Conservation (phyloP, 2,888 invertebrate genomes). For the Acleris sparsana region DNA sequence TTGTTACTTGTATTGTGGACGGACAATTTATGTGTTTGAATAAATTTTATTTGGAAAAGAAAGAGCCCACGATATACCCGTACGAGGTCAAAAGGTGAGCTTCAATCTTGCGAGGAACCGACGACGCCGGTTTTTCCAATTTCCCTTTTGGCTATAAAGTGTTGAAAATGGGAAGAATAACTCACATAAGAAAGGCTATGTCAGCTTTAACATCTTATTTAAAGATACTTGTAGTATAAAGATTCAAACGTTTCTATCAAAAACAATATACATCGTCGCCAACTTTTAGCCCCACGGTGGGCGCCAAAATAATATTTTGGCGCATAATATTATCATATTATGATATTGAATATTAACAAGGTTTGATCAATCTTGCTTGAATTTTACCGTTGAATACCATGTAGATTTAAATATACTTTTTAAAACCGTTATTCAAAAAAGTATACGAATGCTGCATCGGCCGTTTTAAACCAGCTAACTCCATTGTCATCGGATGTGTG, state of each 20-base stretch:
- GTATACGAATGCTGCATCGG: not conserved
- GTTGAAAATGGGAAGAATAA: too few species aligned
- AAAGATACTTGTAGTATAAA: too few species aligned
- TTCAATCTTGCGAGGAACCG: slow-evolving; percentile 2
- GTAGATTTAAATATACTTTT: not conserved
- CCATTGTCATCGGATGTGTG: slow-evolving; percentile 7
- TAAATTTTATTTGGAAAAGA: slow-evolving; percentile 17
- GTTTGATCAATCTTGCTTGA: too few species aligned
- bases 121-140: not conserved
- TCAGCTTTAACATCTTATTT: too few species aligned
- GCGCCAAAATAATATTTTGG: slow-evolving; percentile 23
- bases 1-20: slow-evolving; percentile 23
- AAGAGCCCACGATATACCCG: slow-evolving; percentile 9
- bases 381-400: too few species aligned
- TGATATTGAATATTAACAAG: too few species aligned
- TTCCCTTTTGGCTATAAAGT: not conserved
- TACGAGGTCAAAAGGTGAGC: slow-evolving; percentile 1
- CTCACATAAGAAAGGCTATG: too few species aligned
- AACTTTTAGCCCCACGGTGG: slow-evolving; percentile 7
- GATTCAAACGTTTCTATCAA: too few species aligned
- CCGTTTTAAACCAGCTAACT: not conserved
- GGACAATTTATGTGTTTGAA: slow-evolving; percentile 23
- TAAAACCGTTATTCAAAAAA: not conserved
- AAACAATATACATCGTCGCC: not conserved
- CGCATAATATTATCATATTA: too few species aligned